phyloP scores from a whole-genome alignment of 2,113 vertebrate genomes.

The Phaethornis superciliosus region DNA sequence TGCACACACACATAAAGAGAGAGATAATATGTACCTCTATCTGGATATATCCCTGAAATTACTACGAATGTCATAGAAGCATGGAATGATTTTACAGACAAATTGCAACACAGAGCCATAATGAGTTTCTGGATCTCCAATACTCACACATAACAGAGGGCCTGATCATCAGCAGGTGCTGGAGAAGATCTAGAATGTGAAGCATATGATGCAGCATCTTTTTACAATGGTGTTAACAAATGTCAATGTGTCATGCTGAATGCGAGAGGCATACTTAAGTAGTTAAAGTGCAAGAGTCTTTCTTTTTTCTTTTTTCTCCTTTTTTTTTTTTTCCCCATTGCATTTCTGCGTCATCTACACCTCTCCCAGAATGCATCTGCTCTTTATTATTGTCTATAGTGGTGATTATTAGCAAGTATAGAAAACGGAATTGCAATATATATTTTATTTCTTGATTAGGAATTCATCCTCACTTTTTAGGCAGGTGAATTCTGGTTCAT shows the following conservation, averaged over 20 bases:
- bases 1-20: neutral
- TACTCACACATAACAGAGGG: constrained; percentile 98
- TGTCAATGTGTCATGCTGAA: constrained; percentile 80
- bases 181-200: constrained; percentile 96
- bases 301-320: constrained; percentile 7
- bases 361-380: constrained; percentile 75
- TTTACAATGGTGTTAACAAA: constrained; percentile 85
- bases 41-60: constrained; percentile 80
- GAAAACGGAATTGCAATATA: constrained; percentile 73
- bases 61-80: constrained; percentile 67
- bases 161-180: constrained; percentile 92
- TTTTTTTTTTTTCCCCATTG: neutral
- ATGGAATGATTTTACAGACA: constrained; percentile 76
- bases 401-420: constrained; percentile 72
- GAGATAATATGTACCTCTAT: constrained; percentile 61
- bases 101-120: constrained; percentile 74
- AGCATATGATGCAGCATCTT: constrained; percentile 86
- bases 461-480: constrained; percentile 72
- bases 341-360: constrained; percentile 58
- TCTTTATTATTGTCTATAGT: constrained; percentile 69
- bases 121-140: constrained; percentile 82
- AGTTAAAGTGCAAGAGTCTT: constrained; percentile 63
- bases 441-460: constrained; percentile 77
- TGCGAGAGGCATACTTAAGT: constrained; percentile 73
- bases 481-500: constrained; percentile 78